Percentiles rank a stretch among this genome's conserved stretches.
phyloP scores from a whole-genome alignment of 2,888 invertebrate species.

The Callinectes sapidus region DNA sequence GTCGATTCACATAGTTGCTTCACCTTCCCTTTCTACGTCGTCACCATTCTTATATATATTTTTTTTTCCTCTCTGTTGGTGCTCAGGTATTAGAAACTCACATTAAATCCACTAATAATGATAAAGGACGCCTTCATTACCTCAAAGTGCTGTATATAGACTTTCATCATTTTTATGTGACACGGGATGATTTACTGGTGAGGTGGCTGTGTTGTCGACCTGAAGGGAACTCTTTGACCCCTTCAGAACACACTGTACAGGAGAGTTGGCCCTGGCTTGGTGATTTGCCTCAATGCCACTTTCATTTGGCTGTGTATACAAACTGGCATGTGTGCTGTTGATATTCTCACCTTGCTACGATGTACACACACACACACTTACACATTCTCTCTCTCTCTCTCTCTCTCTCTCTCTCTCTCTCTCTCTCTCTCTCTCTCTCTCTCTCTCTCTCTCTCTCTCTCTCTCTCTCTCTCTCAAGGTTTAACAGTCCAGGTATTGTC shows the following conservation, averaged over 20 bases:
- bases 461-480: not conserved
- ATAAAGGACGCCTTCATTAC: not conserved
- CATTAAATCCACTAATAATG: not conserved
- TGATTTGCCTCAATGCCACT: not conserved
- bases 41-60: not conserved
- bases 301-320: slow-evolving; percentile 9
- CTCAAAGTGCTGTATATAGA: not conserved
- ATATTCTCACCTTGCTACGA: not conserved
- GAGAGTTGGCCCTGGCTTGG: not conserved
- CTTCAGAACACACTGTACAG: not conserved
- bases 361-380: too few species aligned
- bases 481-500: not conserved
- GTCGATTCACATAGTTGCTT: not conserved
- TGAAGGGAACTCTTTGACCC: not conserved
- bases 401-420: not conserved
- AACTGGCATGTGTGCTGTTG: slow-evolving; percentile 3
- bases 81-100: not conserved
- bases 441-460: not conserved
- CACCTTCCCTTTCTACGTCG: not conserved
- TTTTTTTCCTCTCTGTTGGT: not conserved
- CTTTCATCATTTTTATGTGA: not conserved
- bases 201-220: not conserved
- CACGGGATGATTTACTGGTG: not conserved
- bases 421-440: not conserved
- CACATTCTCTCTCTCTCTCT: not conserved